These are phyloP conservation scores for Penaeus chinensis DNA, from an alignment of 1,140 invertebrate species.

Conservation along the genomic window DNA sequence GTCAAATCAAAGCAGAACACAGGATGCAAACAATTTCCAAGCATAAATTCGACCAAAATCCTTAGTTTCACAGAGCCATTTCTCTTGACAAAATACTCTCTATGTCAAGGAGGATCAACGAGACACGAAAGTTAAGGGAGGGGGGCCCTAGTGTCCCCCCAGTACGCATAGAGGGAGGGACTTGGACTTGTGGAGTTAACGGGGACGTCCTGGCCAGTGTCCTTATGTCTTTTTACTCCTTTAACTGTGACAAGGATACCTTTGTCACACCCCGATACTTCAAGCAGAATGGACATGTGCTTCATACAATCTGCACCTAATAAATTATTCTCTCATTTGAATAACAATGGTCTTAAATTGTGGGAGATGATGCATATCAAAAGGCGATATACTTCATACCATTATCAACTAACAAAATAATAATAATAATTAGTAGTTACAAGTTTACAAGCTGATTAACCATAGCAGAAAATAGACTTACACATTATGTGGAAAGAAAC, in stretches of 20 bases:
- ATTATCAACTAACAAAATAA: too few species aligned
- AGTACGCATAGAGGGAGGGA: slow-evolving; percentile 23
- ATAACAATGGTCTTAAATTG: too few species aligned
- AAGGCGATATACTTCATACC: too few species aligned
- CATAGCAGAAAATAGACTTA: too few species aligned
- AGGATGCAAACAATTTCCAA: slow-evolving; percentile 45
- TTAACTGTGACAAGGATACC: slow-evolving; percentile 55
- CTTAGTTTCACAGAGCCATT: slow-evolving; percentile 4
- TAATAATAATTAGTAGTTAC: too few species aligned
- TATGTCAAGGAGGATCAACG: slow-evolving; percentile 8
- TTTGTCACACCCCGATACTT: slow-evolving; percentile 1
- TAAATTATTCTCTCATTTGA: too few species aligned
- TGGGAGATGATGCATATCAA: too few species aligned
- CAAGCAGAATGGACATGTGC: too few species aligned
- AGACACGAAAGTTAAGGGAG: slow-evolving; percentile 17
- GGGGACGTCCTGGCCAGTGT: slow-evolving; percentile 45
- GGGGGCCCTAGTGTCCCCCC: slow-evolving; percentile 9
- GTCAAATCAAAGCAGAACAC: slow-evolving; percentile 56
- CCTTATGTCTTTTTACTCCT: slow-evolving; percentile 48
- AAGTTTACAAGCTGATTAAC: too few species aligned
- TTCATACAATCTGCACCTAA: too few species aligned
- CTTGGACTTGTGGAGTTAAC: slow-evolving; percentile 21
- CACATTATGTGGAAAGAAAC: too few species aligned
- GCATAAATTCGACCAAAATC: slow-evolving; percentile 10
- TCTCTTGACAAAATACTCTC: slow-evolving; percentile 11